Conservation (phyloP, 2,113 vertebrate species). For the Poeciliopsis retropinna region DNA sequence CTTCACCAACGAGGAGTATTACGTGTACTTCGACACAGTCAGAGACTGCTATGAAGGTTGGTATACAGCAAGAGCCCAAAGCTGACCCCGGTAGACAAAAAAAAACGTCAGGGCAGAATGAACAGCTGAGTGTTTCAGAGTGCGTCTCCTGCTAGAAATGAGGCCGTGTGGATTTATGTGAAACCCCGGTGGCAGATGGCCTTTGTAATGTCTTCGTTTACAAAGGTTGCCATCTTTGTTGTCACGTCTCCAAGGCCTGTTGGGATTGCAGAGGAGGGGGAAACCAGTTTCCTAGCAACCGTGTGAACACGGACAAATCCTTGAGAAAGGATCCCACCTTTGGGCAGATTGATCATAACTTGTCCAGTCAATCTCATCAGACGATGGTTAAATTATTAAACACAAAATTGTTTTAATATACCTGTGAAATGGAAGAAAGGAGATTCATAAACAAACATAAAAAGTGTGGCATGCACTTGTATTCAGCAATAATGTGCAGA, state of each 20-base stretch:
- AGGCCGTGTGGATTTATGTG: constrained; percentile 43
- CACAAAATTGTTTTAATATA: not conserved
- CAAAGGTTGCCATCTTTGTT: constrained; percentile 79
- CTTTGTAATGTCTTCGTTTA: constrained; percentile 61
- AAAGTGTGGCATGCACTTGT: no score
- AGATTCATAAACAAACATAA: no score
- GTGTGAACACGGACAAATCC: constrained; percentile 53
- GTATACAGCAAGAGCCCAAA: constrained; percentile 19
- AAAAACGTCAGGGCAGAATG: not conserved
- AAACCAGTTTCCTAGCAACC: constrained; percentile 83
- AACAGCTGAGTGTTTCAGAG: not conserved
- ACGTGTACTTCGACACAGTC: constrained; percentile 95
- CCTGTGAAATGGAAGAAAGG: no score
- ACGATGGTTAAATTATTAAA: not conserved
- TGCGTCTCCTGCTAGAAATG: constrained; percentile 14
- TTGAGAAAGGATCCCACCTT: constrained; percentile 28
- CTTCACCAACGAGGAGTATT: constrained; percentile 98
- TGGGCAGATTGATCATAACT: constrained; percentile 33
- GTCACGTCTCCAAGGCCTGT: constrained; percentile 61
- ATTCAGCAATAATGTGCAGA: no score
- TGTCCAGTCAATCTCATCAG: not conserved
- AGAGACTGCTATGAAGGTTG: constrained; percentile 97
- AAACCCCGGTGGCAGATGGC: constrained; percentile 62
- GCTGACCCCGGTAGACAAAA: not conserved
- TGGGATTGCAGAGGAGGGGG: constrained; percentile 67